phyloP scores from a whole-genome alignment of 2,113 vertebrate genomes.

The Lethenteron camtschaticum region DNA sequence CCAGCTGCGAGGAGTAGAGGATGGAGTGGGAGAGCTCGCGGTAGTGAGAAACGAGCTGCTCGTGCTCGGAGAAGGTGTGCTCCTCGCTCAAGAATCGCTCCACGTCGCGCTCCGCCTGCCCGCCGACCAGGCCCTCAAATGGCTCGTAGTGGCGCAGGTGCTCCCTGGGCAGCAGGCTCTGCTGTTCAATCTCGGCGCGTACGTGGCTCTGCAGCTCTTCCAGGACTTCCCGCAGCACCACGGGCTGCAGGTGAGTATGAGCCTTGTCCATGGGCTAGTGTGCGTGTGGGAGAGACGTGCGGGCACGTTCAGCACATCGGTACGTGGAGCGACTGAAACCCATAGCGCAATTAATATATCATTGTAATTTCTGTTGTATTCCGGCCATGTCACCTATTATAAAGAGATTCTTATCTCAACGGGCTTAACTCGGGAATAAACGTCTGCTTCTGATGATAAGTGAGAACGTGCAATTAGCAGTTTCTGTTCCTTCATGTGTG shows the following conservation, averaged over 20 bases:
- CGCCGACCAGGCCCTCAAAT: constrained; percentile 34
- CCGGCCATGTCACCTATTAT: background rate
- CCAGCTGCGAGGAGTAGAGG: background rate
- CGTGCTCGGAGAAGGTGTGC: constrained; percentile 20
- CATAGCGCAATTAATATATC: background rate
- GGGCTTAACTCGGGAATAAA: background rate
- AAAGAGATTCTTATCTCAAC: background rate
- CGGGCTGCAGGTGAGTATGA: constrained; percentile 29
- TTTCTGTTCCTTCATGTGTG: too few species aligned
- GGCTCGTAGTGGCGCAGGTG: constrained; percentile 40
- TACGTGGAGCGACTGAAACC: background rate
- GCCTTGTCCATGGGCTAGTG: too few species aligned
- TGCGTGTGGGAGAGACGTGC: too few species aligned
- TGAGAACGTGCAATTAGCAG: too few species aligned
- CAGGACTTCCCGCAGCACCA: constrained; percentile 38
- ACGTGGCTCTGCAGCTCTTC: constrained; percentile 28
- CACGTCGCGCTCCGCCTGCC: constrained; percentile 32
- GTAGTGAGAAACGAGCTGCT: background rate
- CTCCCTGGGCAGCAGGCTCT: constrained; percentile 28
- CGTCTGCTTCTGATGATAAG: too few species aligned
- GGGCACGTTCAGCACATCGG: background rate
- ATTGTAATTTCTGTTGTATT: background rate
- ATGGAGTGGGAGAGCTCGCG: background rate
- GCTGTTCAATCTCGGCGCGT: constrained; percentile 23
- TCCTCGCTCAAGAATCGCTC: constrained; percentile 34